Evolutionary conservation across 1,140 invertebrate species (phyloP).

Genomic region (Pogonognathellus flavescens): DNA sequence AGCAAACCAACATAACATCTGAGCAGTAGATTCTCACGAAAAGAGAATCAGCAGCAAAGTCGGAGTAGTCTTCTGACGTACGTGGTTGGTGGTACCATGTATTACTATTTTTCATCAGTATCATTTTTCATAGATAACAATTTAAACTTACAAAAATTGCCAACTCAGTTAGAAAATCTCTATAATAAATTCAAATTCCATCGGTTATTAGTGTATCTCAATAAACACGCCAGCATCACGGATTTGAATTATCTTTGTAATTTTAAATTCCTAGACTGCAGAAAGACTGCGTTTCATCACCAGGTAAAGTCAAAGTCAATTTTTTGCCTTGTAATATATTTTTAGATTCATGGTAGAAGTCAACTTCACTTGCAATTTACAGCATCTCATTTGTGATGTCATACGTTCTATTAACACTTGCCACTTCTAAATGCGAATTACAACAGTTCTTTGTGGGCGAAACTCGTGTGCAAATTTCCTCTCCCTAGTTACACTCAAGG

Average conservation of each 20-base stretch:
- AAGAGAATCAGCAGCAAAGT: constrained; percentile 4
- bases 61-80: constrained; percentile 41
- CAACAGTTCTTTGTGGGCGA: neutral
- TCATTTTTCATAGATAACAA: constrained; percentile 38
- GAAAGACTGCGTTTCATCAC: constrained; percentile 36
- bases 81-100: constrained; percentile 42
- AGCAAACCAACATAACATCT: constrained; percentile 17
- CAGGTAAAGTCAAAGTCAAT: constrained; percentile 31
- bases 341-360: constrained; percentile 8
- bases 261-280: neutral
- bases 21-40: constrained; percentile 46
- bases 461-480: neutral
- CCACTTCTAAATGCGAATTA: neutral
- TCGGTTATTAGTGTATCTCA: neutral
- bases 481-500: neutral
- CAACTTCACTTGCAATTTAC: neutral
- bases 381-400: neutral
- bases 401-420: constrained; percentile 4
- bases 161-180: neutral
- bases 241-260: neutral
- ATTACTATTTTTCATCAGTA: constrained; percentile 41
- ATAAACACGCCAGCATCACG: neutral
- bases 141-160: constrained; percentile 14
- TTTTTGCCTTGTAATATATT: neutral
- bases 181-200: constrained; percentile 30